Percentiles rank a stretch among this genome's conserved stretches.
phyloP scores from a whole-genome alignment of 2,888 invertebrate species.

The Acronicta alni region DNA sequence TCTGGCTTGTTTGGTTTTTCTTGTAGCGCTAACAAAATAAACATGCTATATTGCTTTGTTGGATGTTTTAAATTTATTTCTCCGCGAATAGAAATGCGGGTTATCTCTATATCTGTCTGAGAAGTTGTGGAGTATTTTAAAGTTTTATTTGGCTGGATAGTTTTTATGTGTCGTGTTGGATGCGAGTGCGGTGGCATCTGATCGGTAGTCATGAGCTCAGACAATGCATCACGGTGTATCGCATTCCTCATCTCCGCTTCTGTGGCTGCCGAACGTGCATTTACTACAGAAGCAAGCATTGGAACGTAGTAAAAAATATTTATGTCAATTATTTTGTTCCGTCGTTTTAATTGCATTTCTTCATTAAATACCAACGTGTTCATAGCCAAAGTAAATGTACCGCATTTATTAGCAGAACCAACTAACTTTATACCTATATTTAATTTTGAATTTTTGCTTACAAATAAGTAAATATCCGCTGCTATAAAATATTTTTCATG shows the following conservation, averaged over 20 bases:
- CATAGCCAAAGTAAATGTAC: neutral
- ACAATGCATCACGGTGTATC: constrained; percentile 74
- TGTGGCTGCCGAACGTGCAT: constrained; percentile 59
- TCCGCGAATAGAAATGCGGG: constrained; percentile 47
- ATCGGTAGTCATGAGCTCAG: constrained; percentile 67
- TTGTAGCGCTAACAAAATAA: constrained; percentile 48
- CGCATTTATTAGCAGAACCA: too few relatives aligned
- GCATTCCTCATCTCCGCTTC: constrained; percentile 74
- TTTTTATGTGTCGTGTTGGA: constrained; percentile 58
- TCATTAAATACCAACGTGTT: neutral
- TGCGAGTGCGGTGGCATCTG: constrained; percentile 62
- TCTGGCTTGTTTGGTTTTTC: constrained; percentile 63
- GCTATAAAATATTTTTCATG: too few relatives aligned
- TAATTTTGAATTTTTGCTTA: too few relatives aligned
- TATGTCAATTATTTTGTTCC: constrained; percentile 16
- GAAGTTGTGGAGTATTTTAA: constrained; percentile 47
- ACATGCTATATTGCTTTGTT: constrained; percentile 40
- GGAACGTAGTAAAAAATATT: constrained; percentile 33
- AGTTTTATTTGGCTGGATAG: constrained; percentile 56
- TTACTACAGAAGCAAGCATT: constrained; percentile 54
- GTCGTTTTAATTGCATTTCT: constrained; percentile 24
- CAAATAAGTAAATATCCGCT: too few relatives aligned
- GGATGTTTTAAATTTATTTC: constrained; percentile 44
- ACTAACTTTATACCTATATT: neutral
- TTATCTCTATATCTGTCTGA: constrained; percentile 56